These are phyloP conservation scores for Sebastes diploproa DNA, from an alignment of 2,797 vertebrate genomes.

Conservation along the genomic window DNA sequence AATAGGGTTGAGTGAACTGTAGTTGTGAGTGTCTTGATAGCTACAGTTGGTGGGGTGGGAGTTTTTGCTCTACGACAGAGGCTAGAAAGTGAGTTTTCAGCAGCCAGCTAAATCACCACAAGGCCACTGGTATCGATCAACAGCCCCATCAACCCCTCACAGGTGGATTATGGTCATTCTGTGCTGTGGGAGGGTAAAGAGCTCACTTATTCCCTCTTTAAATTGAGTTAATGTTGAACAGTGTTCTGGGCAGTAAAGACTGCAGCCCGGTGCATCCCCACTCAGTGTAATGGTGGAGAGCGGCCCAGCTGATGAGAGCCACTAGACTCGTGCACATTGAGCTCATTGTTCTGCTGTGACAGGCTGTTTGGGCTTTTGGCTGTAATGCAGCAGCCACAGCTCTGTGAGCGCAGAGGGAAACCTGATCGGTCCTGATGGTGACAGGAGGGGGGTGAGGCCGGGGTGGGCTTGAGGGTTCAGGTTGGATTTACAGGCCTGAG, in stretches of 20 bases:
- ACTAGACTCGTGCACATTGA: not conserved
- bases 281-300: not conserved
- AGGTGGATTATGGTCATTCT: conserved; percentile 13
- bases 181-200: not conserved
- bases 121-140: not conserved
- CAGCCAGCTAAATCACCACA: no score
- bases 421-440: conserved; percentile 3
- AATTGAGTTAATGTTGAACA: conserved; percentile 30
- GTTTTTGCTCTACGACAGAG: no score
- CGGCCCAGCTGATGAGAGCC: not conserved
- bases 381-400: conserved; percentile 3
- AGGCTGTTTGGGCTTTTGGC: conserved; percentile 9
- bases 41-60: no score
- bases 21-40: no score
- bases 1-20: no score
- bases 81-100: no score
- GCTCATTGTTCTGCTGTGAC: conserved; percentile 26
- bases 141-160: not conserved
- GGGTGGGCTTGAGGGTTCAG: not conserved
- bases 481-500: not conserved
- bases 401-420: conserved; percentile 6
- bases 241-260: not conserved
- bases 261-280: not conserved
- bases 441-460: not conserved
- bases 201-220: conserved; percentile 8